These are phyloP conservation scores for Lophotriccus pileatus DNA, from an alignment of 2,797 vertebrate genomes.

Conservation along the genomic window DNA sequence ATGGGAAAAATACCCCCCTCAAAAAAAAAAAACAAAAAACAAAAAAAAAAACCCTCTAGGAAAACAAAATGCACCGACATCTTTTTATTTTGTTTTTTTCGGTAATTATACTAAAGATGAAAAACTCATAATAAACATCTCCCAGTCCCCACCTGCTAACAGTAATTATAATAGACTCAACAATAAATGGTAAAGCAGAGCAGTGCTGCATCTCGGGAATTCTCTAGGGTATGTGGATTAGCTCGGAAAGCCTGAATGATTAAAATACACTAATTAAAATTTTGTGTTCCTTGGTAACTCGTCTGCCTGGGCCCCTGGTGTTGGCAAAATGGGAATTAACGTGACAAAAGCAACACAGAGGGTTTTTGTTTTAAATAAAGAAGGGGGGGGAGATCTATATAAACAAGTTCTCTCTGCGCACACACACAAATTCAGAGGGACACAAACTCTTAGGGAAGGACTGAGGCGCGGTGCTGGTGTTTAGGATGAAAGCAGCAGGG, in stretches of 20 bases:
- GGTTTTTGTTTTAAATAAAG: constrained; percentile 99
- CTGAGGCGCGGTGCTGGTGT: background rate
- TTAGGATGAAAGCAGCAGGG: background rate
- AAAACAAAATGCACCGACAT: constrained; percentile 98
- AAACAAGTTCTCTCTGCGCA: constrained; percentile 77
- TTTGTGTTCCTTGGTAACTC: constrained; percentile 99
- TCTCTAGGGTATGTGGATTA: constrained; percentile 99
- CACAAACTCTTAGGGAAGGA: constrained; percentile 51
- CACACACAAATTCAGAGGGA: constrained; percentile 55
- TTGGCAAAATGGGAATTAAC: constrained; percentile 99
- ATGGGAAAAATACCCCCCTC: constrained; percentile 33
- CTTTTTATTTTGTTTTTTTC: constrained; percentile 96
- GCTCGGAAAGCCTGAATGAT: constrained; percentile 99
- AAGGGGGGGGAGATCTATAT: constrained; percentile 80
- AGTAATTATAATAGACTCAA: constrained; percentile 99
- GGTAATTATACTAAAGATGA: constrained; percentile 99
- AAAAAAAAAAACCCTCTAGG: constrained; percentile 70
- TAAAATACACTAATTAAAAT: constrained; percentile 99
- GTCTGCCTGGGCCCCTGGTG: constrained; percentile 98
- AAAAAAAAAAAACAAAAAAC: background rate
- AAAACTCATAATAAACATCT: constrained; percentile 99
- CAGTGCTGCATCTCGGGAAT: constrained; percentile 99
- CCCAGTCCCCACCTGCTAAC: constrained; percentile 99
- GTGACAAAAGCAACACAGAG: constrained; percentile 99
- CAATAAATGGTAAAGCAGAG: constrained; percentile 99